A percentile compares a stretch with the other conserved stretches of the same genome.
These are phyloP conservation scores for Palythoa grandis DNA, from an alignment of 92 coral and sea anemone genomes.

Conservation along the genomic window DNA sequence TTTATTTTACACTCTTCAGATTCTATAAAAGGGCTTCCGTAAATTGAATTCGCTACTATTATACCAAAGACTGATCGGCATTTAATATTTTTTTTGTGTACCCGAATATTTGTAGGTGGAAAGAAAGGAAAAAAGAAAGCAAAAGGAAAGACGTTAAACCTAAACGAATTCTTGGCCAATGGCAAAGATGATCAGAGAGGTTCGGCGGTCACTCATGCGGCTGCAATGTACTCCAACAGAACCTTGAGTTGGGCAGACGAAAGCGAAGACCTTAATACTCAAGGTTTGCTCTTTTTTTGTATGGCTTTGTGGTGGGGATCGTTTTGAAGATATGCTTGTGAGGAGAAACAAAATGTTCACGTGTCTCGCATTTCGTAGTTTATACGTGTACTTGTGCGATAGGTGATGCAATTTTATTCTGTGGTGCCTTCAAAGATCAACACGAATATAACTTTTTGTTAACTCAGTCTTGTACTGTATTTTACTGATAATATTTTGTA, in stretches of 20 bases:
- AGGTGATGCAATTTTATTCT: constrained; percentile 39
- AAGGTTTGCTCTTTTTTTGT: constrained; percentile 63
- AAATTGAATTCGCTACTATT: background rate
- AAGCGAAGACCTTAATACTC: constrained; percentile 84
- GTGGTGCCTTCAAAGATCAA: background rate
- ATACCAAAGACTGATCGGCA: background rate
- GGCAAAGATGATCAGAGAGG: constrained; percentile 69
- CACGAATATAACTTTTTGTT: background rate
- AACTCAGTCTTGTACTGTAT: background rate
- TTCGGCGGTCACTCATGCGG: constrained; percentile 70
- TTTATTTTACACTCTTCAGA: constrained; percentile 42
- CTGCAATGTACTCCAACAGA: constrained; percentile 68
- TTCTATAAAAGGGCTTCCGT: constrained; percentile 32
- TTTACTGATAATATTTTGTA: background rate
- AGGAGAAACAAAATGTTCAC: background rate
- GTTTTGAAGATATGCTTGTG: background rate
- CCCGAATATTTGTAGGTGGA: constrained; percentile 50
- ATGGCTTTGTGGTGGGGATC: background rate
- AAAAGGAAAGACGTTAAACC: constrained; percentile 83
- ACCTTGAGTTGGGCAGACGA: constrained; percentile 98
- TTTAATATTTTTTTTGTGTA: background rate
- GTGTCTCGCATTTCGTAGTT: constrained; percentile 25
- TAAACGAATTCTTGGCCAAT: constrained; percentile 88
- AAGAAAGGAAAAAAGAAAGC: constrained; percentile 92
- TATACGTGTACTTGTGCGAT: constrained; percentile 42